Evolutionary conservation across 2,888 invertebrate genomes (phyloP).

Genomic region (Plutella xylostella): DNA sequence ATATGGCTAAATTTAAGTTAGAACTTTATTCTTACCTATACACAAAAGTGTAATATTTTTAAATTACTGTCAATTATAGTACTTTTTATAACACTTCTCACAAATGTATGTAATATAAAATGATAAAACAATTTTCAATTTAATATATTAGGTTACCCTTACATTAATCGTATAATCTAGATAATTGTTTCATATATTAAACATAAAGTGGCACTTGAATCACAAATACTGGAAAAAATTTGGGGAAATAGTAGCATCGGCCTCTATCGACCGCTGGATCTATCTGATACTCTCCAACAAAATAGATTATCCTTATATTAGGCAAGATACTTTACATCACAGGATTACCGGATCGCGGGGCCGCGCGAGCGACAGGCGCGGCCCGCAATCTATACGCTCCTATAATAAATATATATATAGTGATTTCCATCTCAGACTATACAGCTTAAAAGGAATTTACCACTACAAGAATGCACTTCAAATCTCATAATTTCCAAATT

Average conservation of each 20-base stretch:
- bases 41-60: conserved; percentile 67
- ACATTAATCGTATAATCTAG: conserved; percentile 71
- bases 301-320: conserved; percentile 61
- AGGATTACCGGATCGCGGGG: conserved; percentile 44
- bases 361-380: not conserved
- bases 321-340: conserved; percentile 64
- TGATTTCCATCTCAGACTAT: conserved; percentile 59
- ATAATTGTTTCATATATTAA: conserved; percentile 74
- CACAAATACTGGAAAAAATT: conserved; percentile 82
- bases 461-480: conserved; percentile 67
- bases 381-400: conserved; percentile 15
- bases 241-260: conserved; percentile 68
- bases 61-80: conserved; percentile 68
- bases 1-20: conserved; percentile 72
- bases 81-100: conserved; percentile 68
- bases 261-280: conserved; percentile 44
- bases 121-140: conserved; percentile 72
- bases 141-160: conserved; percentile 71
- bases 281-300: conserved; percentile 46
- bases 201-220: conserved; percentile 84
- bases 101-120: conserved; percentile 71
- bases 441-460: conserved; percentile 63
- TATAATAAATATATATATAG: conserved; percentile 31
- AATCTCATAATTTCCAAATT: conserved; percentile 61
- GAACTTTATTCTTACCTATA: conserved; percentile 67